Conservation (phyloP, 2,113 vertebrate genomes). For the Caranx melampygus region DNA sequence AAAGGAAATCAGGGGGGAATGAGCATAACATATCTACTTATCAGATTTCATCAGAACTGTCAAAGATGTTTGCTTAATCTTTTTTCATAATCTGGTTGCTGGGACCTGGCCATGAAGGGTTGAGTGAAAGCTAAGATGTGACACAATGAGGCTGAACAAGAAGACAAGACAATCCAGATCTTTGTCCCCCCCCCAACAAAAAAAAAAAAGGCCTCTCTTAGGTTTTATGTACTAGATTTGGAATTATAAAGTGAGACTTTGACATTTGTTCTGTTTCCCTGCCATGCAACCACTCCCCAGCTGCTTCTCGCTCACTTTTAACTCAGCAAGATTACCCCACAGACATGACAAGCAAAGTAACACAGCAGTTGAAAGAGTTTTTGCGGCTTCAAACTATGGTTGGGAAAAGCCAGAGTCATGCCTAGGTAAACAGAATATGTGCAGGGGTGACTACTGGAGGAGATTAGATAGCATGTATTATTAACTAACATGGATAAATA, state of each 20-base stretch:
- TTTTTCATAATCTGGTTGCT: conserved; percentile 66
- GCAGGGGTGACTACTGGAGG: neutral
- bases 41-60: conserved; percentile 68
- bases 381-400: conserved; percentile 25
- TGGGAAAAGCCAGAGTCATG: conserved; percentile 2
- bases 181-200: conserved; percentile 46
- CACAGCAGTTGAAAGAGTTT: conserved; percentile 34
- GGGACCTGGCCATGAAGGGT: conserved; percentile 59
- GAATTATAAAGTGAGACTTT: conserved; percentile 32
- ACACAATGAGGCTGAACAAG: conserved; percentile 58
- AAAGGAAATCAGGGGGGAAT: conserved; percentile 21
- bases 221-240: conserved; percentile 45
- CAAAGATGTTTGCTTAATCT: conserved; percentile 67
- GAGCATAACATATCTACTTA: conserved; percentile 67
- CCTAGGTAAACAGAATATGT: neutral
- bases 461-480: conserved; percentile 7
- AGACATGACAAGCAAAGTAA: conserved; percentile 24
- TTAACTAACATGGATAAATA: neutral
- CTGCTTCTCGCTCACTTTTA: conserved; percentile 16
- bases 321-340: conserved; percentile 23
- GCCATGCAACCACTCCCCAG: neutral
- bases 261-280: conserved; percentile 25
- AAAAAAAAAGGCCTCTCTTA: conserved; percentile 56
- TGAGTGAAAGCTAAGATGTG: conserved; percentile 58
- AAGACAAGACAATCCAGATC: conserved; percentile 54